Evolutionary conservation across 2,888 invertebrate species (phyloP).

Genomic region (Prosopocoilus inquinatus): DNA sequence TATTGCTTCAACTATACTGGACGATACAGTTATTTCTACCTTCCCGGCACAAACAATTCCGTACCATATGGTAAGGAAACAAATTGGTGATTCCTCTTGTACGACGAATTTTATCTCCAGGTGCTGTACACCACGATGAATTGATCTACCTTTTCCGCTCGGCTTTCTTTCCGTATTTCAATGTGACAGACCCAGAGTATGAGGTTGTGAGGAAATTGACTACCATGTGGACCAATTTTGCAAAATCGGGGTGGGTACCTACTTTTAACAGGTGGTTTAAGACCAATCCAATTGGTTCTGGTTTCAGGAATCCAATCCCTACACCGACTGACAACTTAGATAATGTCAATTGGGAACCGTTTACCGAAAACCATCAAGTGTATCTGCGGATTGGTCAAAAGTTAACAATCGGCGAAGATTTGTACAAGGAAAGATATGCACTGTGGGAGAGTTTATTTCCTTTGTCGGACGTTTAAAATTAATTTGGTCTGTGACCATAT

Average conservation of each 20-base stretch:
- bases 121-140: slow-evolving; percentile 52
- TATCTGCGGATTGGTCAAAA: slow-evolving; percentile 48
- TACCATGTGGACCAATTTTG: slow-evolving; percentile 51
- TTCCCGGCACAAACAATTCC: slow-evolving; percentile 45
- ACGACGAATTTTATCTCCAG: slow-evolving; percentile 33
- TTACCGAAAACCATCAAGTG: slow-evolving; percentile 40
- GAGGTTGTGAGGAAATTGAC: slow-evolving; percentile 47
- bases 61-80: slow-evolving; percentile 31
- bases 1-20: slow-evolving; percentile 64
- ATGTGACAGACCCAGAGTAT: slow-evolving; percentile 44
- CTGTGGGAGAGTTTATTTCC: slow-evolving; percentile 50
- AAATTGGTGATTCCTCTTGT: too few relatives aligned
- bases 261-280: background rate
- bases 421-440: slow-evolving; percentile 45
- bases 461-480: slow-evolving; percentile 30
- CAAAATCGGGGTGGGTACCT: slow-evolving; percentile 40
- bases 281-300: background rate
- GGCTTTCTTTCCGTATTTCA: slow-evolving; percentile 39
- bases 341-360: slow-evolving; percentile 48
- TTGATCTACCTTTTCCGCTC: slow-evolving; percentile 52
- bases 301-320: slow-evolving; percentile 53
- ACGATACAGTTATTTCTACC: slow-evolving; percentile 57
- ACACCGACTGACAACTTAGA: slow-evolving; percentile 38
- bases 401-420: slow-evolving; percentile 42
- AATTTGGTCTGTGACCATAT: too few relatives aligned